Base-by-base conservation (phyloP, 2,113 vertebrate genomes). In the Brachyhypopomus occidentalis region DNA sequence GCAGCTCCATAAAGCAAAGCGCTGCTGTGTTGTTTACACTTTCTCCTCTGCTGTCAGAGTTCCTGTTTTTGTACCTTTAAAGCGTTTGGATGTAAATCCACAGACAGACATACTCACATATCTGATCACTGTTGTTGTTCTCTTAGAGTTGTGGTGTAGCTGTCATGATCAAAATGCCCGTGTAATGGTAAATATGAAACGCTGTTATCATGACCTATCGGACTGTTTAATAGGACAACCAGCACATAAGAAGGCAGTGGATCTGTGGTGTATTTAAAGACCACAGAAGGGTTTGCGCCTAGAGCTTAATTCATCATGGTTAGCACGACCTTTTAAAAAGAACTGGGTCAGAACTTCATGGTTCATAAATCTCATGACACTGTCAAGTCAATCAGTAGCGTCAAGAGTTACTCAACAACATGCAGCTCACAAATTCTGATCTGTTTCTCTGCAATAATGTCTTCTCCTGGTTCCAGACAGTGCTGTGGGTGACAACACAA, bases 241-340 rank as follows among this genome's bases (percentile, higher is more conserved):
- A 71, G 11, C 45, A 14, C 45, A 52, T 14, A 30, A 66, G 27
- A n/a, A 41, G 17, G 7, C 5, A 70, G 0, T 36, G 17, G 17
- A 38, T n/a, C 20, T 30, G 14, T 66, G 27, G 22, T 41, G 45
- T 72, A 38, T 72, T 72, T 19, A 72, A 19, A 17, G 41, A 62
- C 63, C 3, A 34, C 67, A 73, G 7, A 2, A 19, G 7, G 16
- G 63, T 74, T 66, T 52, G 74, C 52, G 41, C 71, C 72, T 20
- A 34, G 25, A 38, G 45, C 71, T 66, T 64, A 52, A 17, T 74
- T 38, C 25, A 38, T 55, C 71, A 80, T 66, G 36, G 22, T 56
- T 20, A 69, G 48, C 20, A 19, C 52, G 78, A 72, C 69, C 70
- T 79, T 79, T 80, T 19, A 36, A 20, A 58, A 48, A 56, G 25